Percentiles rank a stretch among this genome's conserved stretches.
Conservation (phyloP, 1,140 invertebrate genomes). For the Aphis gossypii region DNA sequence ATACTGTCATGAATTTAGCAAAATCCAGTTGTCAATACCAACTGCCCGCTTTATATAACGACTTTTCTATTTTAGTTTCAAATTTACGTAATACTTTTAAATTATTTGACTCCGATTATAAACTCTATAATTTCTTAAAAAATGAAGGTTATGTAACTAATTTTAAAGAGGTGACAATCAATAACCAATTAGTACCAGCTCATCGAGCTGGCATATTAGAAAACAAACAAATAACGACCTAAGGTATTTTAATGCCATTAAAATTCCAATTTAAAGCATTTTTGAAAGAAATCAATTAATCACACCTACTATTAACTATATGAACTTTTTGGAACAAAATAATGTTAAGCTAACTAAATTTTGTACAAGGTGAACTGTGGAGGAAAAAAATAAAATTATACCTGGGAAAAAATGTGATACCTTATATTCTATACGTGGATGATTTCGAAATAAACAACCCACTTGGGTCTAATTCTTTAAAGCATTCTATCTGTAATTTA, state of each 20-base stretch:
- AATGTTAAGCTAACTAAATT: not conserved
- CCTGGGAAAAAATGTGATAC: not conserved
- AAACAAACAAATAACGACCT: not conserved
- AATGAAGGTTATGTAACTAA: not conserved
- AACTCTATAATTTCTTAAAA: not conserved
- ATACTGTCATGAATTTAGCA: no score
- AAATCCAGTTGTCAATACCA: no score
- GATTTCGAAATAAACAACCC: slow-evolving; percentile 21
- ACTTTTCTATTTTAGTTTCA: not conserved
- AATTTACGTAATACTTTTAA: not conserved
- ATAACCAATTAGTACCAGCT: not conserved
- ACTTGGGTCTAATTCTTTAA: not conserved
- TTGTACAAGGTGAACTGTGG: not conserved
- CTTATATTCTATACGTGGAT: not conserved
- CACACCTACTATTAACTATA: not conserved
- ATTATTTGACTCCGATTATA: not conserved
- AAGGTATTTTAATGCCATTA: not conserved
- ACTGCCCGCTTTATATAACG: not conserved
- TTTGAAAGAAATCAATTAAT: not conserved
- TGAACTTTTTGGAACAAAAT: not conserved
- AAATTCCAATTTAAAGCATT: not conserved
- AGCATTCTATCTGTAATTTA: not conserved
- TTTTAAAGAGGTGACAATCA: not conserved
- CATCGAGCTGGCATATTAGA: not conserved
- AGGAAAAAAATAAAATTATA: not conserved